phyloP scores from a whole-genome alignment of 2,113 vertebrate species.

The Motacilla tschutschensis region DNA sequence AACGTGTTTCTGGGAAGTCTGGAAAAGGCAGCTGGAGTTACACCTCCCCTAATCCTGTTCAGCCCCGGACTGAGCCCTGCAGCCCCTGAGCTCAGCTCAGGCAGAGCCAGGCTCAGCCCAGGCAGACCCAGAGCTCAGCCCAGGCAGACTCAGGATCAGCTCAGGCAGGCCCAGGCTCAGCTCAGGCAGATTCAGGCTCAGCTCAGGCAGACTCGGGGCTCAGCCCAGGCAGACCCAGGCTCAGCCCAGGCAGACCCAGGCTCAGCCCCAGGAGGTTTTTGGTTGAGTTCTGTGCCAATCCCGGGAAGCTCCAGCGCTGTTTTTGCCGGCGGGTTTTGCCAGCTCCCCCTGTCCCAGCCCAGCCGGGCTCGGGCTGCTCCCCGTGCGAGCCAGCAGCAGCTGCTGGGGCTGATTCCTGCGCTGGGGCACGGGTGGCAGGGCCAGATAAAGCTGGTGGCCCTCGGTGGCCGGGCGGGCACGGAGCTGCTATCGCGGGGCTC shows the following conservation, averaged over 20 bases:
- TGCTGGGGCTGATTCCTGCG: not conserved
- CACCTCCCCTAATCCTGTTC: fast-evolving
- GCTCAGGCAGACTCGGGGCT: too few relatives aligned
- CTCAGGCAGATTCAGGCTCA: too few relatives aligned
- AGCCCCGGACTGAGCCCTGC: fast-evolving
- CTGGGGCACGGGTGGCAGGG: not conserved
- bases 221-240: too few relatives aligned
- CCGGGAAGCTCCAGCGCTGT: not conserved
- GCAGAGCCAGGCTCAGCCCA: not conserved
- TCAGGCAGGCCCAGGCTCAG: too few relatives aligned
- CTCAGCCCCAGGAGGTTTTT: not conserved
- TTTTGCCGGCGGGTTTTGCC: not conserved
- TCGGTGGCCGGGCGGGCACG: fast-evolving
- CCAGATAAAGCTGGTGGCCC: not conserved
- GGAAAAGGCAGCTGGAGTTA: not conserved
- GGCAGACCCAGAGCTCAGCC: too few relatives aligned
- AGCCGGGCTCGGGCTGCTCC: fast-evolving
- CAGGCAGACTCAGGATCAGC: too few relatives aligned
- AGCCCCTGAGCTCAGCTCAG: not conserved
- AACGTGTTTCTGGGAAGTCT: not conserved
- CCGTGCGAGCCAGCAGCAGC: fast-evolving
- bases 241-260: fast-evolving
- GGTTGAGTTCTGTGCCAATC: fast-evolving
- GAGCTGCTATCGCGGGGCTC: not conserved
- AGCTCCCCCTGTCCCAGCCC: fast-evolving